These are phyloP conservation scores for Romanogobio albipinnatus DNA, from an alignment of 2,113 vertebrate species.

Conservation along the genomic window DNA sequence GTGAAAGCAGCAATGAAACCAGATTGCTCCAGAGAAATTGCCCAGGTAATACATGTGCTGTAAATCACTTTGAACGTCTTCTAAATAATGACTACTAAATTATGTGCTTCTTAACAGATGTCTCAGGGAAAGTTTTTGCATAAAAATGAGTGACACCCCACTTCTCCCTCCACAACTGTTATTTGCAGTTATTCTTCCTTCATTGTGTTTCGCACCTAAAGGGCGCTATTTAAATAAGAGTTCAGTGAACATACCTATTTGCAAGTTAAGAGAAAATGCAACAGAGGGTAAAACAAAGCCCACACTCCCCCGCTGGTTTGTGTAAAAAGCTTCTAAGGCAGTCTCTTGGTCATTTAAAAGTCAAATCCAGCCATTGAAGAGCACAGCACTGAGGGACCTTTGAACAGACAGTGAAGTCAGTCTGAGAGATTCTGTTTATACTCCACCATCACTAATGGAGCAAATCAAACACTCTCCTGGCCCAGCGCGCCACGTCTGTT, in stretches of 20 bases:
- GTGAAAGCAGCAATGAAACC: not conserved
- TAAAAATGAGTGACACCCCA: constrained; percentile 1
- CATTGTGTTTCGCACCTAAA: constrained; percentile 16
- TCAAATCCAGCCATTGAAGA: constrained; percentile 52
- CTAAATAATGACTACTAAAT: constrained; percentile 25
- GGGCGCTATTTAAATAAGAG: constrained; percentile 39
- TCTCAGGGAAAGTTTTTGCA: not conserved
- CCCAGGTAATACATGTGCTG: not conserved
- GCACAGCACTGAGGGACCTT: constrained; percentile 50
- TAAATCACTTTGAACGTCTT: not conserved
- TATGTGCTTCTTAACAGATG: not conserved
- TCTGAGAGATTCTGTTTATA: constrained; percentile 52
- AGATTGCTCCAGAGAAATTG: not conserved
- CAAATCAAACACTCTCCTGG: constrained; percentile 44
- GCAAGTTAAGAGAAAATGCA: constrained; percentile 47
- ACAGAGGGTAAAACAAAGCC: constrained; percentile 50
- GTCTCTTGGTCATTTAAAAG: constrained; percentile 55
- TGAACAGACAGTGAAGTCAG: constrained; percentile 46
- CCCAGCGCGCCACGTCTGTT: not conserved
- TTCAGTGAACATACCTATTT: constrained; percentile 38
- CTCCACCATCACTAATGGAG: constrained; percentile 47
- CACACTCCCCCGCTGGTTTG: constrained; percentile 27
- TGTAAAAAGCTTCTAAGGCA: constrained; percentile 36
- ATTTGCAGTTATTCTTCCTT: constrained; percentile 18
- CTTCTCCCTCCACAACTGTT: not conserved